phyloP scores from a whole-genome alignment of 2,888 invertebrate genomes.

The Alentia gelatinosa region DNA sequence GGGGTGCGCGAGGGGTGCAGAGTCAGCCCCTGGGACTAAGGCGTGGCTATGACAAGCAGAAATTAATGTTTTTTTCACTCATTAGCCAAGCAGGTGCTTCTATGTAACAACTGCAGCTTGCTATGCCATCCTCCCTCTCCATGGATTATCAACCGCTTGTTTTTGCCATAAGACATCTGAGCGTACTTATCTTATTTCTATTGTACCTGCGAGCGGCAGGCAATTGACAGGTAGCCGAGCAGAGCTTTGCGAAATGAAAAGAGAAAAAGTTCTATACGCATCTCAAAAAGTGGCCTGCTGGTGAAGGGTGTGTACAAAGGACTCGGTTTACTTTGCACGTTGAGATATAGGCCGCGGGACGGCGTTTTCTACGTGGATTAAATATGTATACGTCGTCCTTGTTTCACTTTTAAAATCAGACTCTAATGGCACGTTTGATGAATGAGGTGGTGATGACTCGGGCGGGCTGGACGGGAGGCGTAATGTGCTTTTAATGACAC shows the following conservation, averaged over 20 bases:
- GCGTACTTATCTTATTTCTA: neutral
- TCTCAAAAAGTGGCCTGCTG: neutral
- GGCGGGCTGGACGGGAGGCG: neutral
- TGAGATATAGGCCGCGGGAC: neutral
- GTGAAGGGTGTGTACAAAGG: neutral
- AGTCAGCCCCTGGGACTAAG: neutral
- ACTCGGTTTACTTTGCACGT: neutral
- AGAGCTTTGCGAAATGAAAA: neutral
- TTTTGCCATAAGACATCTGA: neutral
- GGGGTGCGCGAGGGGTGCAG: neutral
- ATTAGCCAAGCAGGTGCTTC: neutral
- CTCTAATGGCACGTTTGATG: neutral
- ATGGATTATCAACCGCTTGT: neutral
- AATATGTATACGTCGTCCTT: neutral
- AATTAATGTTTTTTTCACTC: neutral
- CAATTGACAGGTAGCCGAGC: neutral
- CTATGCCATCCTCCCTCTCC: neutral
- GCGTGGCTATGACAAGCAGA: neutral
- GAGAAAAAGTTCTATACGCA: neutral
- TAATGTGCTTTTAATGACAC: neutral
- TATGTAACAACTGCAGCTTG: neutral
- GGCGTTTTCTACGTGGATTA: neutral
- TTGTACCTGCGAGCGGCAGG: neutral
- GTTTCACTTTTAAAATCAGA: neutral
- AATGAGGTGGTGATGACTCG: neutral